phyloP scores from a whole-genome alignment of 2,888 invertebrate genomes.

The Imbricaverruca yamaguchii region DNA sequence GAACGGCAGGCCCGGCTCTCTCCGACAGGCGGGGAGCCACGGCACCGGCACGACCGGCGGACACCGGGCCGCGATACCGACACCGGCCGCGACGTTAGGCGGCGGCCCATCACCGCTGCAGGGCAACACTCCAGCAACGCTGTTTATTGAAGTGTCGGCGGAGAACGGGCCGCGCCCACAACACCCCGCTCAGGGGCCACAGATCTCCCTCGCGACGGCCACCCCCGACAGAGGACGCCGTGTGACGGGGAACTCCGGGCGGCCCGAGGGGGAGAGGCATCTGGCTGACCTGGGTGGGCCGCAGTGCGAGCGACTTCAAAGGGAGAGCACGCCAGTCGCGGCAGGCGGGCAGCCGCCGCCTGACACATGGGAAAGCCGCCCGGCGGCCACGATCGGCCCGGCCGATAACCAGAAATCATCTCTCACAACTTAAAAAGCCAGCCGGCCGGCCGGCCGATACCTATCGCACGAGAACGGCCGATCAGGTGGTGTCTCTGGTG shows the following conservation, averaged over 20 bases:
- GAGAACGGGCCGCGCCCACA: background rate
- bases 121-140: background rate
- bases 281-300: background rate
- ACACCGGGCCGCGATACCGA: background rate
- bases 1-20: no score
- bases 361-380: no score
- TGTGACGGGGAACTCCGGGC: background rate
- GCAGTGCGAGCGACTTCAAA: background rate
- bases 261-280: background rate
- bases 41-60: background rate
- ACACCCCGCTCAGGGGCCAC: no score
- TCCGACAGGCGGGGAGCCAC: no score
- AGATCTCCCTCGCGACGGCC: no score
- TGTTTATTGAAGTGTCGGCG: background rate
- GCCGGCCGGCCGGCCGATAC: background rate
- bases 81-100: background rate
- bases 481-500: background rate
- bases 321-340: no score
- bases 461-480: background rate
- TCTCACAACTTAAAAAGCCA: conserved; percentile 8
- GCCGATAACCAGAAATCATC: background rate
- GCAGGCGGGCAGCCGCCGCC: no score
- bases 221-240: no score
- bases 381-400: background rate
- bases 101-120: background rate